Conservation (phyloP, 2,113 vertebrate genomes). For the Charina bottae region DNA sequence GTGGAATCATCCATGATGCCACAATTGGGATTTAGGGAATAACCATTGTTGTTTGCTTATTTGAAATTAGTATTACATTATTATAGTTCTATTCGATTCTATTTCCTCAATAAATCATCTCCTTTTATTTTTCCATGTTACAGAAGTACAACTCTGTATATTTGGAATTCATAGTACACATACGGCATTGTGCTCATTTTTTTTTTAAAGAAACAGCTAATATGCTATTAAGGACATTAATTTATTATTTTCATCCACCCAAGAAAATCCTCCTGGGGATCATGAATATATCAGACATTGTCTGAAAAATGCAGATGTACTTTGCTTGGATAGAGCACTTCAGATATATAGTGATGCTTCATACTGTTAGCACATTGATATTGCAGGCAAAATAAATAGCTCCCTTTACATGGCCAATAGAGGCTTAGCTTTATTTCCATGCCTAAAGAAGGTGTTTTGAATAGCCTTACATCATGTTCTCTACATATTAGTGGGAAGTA, state of each 20-base stretch:
- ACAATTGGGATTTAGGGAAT: background rate
- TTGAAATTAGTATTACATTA: constrained; percentile 3
- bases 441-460: constrained; percentile 56
- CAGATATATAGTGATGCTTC: constrained; percentile 57
- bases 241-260: constrained; percentile 53
- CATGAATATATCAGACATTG: constrained; percentile 29
- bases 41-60: background rate
- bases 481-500: constrained; percentile 20
- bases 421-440: constrained; percentile 55
- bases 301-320: constrained; percentile 49
- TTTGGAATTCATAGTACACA: background rate
- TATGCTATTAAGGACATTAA: constrained; percentile 42
- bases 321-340: constrained; percentile 58
- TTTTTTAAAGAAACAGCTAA: constrained; percentile 41
- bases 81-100: background rate
- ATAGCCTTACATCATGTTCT: constrained; percentile 67
- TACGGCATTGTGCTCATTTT: background rate
- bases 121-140: background rate
- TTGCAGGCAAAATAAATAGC: constrained; percentile 71
- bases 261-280: constrained; percentile 45
- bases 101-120: background rate
- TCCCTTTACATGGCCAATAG: constrained; percentile 60
- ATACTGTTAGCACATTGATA: constrained; percentile 61
- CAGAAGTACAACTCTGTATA: background rate
- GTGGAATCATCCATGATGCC: background rate